Evolutionary conservation across 2,113 vertebrate species (phyloP).

Genomic region (Panthera uncia): DNA sequence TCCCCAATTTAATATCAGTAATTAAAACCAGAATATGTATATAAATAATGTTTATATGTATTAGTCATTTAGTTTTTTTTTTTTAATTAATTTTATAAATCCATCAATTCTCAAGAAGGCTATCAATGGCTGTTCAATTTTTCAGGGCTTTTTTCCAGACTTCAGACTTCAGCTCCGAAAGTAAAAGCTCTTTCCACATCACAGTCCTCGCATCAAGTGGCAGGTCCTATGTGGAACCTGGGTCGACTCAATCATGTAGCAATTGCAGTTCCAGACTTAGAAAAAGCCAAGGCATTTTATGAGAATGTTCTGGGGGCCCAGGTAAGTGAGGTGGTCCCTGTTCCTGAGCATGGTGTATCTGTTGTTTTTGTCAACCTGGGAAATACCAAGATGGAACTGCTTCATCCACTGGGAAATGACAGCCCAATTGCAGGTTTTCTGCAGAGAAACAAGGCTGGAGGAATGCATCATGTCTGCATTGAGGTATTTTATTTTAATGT

Average conservation of each 20-base stretch:
- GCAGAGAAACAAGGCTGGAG: conserved; percentile 94
- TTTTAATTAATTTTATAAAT: not conserved
- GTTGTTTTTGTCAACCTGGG: conserved; percentile 96
- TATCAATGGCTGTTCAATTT: conserved; percentile 12
- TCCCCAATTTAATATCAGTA: conserved; percentile 42
- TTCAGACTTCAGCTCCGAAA: conserved; percentile 6
- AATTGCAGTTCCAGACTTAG: conserved; percentile 94
- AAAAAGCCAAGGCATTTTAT: conserved; percentile 91
- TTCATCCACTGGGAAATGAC: conserved; percentile 93
- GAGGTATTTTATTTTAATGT: conserved; percentile 87
- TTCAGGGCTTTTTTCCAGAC: conserved; percentile 85
- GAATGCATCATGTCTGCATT: conserved; percentile 98
- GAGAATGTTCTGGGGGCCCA: conserved; percentile 91
- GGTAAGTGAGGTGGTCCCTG: conserved; percentile 89
- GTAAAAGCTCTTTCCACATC: conserved; percentile 76
- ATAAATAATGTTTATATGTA: not conserved
- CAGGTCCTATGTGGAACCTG: conserved; percentile 90
- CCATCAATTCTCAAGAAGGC: not conserved
- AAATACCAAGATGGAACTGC: conserved; percentile 96
- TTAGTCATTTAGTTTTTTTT: not conserved
- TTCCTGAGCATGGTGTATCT: conserved; percentile 95
- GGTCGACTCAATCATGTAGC: conserved; percentile 95
- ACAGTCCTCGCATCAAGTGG: conserved; percentile 66
- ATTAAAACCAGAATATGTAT: conserved; percentile 10
- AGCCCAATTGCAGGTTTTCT: conserved; percentile 95